Conservation (phyloP, 2,113 vertebrate species). For the Sinocyclocheilus grahami region DNA sequence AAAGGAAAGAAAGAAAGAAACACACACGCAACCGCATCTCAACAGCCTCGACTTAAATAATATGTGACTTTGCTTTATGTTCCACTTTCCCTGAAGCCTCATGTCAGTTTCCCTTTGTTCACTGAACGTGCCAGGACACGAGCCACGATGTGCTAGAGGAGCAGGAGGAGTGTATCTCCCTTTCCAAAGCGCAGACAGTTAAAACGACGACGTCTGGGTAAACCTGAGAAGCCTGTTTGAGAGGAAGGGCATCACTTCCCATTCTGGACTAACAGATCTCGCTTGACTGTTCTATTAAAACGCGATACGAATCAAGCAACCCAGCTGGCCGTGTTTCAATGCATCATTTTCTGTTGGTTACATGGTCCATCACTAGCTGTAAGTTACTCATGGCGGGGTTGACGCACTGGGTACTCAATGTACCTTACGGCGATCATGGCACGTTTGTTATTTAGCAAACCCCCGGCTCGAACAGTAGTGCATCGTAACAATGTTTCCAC, state of each 20-base stretch:
- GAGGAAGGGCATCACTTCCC: slow-evolving; percentile 37
- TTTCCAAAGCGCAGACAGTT: slow-evolving; percentile 47
- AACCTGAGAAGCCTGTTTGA: neutral
- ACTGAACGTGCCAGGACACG: slow-evolving; percentile 31
- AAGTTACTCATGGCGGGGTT: slow-evolving; percentile 30
- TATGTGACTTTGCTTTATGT: neutral
- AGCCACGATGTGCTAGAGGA: slow-evolving; percentile 8
- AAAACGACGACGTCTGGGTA: neutral
- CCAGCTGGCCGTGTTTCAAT: neutral
- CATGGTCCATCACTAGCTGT: slow-evolving; percentile 1
- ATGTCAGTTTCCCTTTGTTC: slow-evolving; percentile 37
- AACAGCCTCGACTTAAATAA: neutral
- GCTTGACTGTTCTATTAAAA: neutral
- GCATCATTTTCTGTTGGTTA: neutral
- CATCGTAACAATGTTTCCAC: slow-evolving; percentile 34
- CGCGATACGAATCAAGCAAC: slow-evolving; percentile 3
- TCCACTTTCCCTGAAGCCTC: slow-evolving; percentile 13
- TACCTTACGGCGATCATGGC: slow-evolving; percentile 6
- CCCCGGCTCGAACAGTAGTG: neutral
- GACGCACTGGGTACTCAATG: slow-evolving; percentile 40
- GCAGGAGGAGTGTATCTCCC: neutral
- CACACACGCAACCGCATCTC: neutral
- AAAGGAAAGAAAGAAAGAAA: neutral
- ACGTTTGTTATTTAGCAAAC: slow-evolving; percentile 15
- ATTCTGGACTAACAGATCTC: neutral